These are phyloP conservation scores for Dermolepida albohirtum DNA, from an alignment of 2,888 invertebrate genomes.

Conservation along the genomic window DNA sequence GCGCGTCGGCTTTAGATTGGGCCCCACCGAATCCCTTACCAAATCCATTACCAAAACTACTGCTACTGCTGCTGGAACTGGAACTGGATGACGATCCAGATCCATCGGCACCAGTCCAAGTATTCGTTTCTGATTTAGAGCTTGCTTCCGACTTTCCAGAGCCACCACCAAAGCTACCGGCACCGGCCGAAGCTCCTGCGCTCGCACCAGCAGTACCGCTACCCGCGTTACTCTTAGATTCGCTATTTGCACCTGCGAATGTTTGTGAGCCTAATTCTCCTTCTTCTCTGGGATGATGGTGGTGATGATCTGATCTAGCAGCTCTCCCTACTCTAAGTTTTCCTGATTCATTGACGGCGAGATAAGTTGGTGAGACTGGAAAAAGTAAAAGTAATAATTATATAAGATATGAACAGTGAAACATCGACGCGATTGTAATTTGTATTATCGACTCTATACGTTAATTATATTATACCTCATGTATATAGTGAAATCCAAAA, in stretches of 20 bases:
- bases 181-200: constrained; percentile 39
- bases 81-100: constrained; percentile 42
- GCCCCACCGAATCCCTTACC: constrained; percentile 30
- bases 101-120: constrained; percentile 40
- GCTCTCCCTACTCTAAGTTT: constrained; percentile 20
- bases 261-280: background rate
- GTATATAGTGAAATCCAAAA: too few species aligned
- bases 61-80: constrained; percentile 42
- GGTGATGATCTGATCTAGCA: constrained; percentile 3
- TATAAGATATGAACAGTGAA: background rate
- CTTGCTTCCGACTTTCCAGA: constrained; percentile 41
- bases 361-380: constrained; percentile 32
- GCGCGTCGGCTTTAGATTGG: constrained; percentile 40
- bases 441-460: too few species aligned
- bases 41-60: constrained; percentile 23
- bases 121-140: constrained; percentile 43
- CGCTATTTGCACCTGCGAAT: constrained; percentile 6
- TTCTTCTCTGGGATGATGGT: background rate
- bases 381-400: constrained; percentile 11
- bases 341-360: constrained; percentile 21
- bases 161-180: constrained; percentile 26
- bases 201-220: constrained; percentile 17
- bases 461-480: too few species aligned
- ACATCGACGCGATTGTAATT: background rate
- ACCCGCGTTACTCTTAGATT: background rate